Conservation (phyloP, 1,140 invertebrate genomes). For the Macrobrachium nipponense region DNA sequence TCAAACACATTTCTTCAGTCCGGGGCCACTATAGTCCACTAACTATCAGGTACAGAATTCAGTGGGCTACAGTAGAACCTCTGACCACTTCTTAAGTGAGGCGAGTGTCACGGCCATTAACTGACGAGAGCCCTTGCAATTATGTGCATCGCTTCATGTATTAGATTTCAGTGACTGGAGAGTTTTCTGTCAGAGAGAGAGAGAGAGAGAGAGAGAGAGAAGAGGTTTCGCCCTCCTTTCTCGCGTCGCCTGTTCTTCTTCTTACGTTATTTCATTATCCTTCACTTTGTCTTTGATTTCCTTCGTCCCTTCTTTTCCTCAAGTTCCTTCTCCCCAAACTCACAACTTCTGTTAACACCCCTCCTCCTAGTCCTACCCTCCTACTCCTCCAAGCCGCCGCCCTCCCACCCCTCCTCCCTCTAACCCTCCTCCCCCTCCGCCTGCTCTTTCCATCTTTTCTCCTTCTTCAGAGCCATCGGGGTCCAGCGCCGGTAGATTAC, state of each 20-base stretch:
- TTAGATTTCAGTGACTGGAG: too few relatives aligned
- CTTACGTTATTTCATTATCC: neutral
- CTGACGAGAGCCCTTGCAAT: too few relatives aligned
- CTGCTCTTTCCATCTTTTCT: neutral
- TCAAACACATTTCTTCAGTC: too few relatives aligned
- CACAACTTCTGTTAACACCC: neutral
- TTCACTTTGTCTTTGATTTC: neutral
- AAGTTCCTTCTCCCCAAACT: neutral
- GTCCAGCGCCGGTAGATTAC: conserved; percentile 60
- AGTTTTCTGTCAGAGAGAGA: too few relatives aligned
- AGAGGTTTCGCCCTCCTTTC: too few relatives aligned
- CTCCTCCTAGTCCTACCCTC: neutral
- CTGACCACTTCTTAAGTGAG: too few relatives aligned
- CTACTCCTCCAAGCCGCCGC: neutral
- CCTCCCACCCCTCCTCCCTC: neutral
- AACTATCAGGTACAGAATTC: too few relatives aligned
- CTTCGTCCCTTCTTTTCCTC: neutral
- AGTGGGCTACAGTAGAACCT: too few relatives aligned
- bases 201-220: too few relatives aligned
- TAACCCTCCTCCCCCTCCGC: neutral
- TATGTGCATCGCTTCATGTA: too few relatives aligned
- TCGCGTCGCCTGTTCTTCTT: neutral
- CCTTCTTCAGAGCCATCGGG: conserved; percentile 50
- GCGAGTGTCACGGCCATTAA: too few relatives aligned
- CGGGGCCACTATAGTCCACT: too few relatives aligned